These are phyloP conservation scores for Auanema sp. DNA, from an alignment of 2,888 invertebrate genomes.

Conservation along the genomic window DNA sequence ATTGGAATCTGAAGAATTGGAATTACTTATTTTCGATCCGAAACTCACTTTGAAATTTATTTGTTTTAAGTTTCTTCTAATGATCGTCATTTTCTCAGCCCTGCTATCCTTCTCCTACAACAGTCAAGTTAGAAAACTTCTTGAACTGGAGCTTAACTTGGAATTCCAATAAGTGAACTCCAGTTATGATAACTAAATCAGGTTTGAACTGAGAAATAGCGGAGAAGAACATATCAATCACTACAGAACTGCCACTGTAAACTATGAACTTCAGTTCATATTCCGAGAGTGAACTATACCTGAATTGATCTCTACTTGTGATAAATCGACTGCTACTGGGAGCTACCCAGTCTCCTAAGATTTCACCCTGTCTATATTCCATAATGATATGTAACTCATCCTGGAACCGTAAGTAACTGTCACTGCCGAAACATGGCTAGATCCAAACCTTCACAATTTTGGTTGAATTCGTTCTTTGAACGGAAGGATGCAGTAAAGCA, in stretches of 20 bases:
- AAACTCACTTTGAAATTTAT: constrained; percentile 49
- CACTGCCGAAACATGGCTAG: too few relatives aligned
- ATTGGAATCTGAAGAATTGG: constrained; percentile 59
- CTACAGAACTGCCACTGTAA: constrained; percentile 59
- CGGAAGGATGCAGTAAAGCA: constrained; percentile 64
- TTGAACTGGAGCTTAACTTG: constrained; percentile 41
- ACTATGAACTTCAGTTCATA: constrained; percentile 2
- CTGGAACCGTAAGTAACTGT: constrained; percentile 48
- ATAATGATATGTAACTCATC: constrained; percentile 68
- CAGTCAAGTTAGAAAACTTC: not conserved
- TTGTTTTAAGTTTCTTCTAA: constrained; percentile 63
- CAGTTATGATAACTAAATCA: constrained; percentile 66
- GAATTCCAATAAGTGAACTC: constrained; percentile 66
- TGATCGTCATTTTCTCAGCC: constrained; percentile 60
- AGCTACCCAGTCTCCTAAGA: constrained; percentile 64
- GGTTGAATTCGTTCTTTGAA: constrained; percentile 64
- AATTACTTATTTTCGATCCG: not conserved
- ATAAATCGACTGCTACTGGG: constrained; percentile 67
- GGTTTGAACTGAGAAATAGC: constrained; percentile 62
- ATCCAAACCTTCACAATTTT: constrained; percentile 51
- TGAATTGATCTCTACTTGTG: constrained; percentile 66
- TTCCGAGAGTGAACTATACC: constrained; percentile 34
- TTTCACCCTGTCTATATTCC: constrained; percentile 67
- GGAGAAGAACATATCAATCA: constrained; percentile 66
- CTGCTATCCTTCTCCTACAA: constrained; percentile 51